A percentile compares a stretch with the other conserved stretches of the same genome.
Evolutionary conservation across 1,140 invertebrate genomes (phyloP).

Genomic region (Anastrepha ludens): DNA sequence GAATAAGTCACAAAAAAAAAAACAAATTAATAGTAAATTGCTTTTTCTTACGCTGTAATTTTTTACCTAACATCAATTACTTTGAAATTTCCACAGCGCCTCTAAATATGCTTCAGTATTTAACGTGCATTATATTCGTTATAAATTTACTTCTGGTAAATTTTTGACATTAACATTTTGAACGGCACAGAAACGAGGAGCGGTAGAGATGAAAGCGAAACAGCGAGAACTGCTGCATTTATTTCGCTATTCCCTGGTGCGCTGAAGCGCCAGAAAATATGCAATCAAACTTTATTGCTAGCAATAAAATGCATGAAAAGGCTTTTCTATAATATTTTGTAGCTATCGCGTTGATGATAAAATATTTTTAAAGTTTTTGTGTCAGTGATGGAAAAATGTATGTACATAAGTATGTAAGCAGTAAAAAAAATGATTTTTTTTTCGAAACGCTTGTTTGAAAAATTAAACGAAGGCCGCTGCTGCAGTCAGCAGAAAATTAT

Average conservation of each 20-base stretch:
- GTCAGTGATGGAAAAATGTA: background rate
- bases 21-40: too few relatives aligned
- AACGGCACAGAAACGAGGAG: background rate
- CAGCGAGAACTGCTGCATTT: background rate
- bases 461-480: too few relatives aligned
- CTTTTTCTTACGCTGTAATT: too few relatives aligned
- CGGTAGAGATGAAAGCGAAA: background rate
- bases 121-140: background rate
- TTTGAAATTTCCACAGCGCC: background rate
- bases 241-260: conserved; percentile 22
- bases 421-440: background rate
- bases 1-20: too few relatives aligned
- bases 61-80: too few relatives aligned
- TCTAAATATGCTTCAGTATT: background rate
- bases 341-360: background rate
- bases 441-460: background rate
- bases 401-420: background rate
- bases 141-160: conserved; percentile 38
- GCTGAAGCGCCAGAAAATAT: conserved; percentile 46
- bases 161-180: conserved; percentile 50
- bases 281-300: conserved; percentile 37
- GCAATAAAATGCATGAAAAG: conserved; percentile 14
- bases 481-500: too few relatives aligned
- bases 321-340: background rate
- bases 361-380: background rate